Base-by-base conservation (phyloP, 2,113 vertebrate species). In the Melanostigma gelatinosum region DNA sequence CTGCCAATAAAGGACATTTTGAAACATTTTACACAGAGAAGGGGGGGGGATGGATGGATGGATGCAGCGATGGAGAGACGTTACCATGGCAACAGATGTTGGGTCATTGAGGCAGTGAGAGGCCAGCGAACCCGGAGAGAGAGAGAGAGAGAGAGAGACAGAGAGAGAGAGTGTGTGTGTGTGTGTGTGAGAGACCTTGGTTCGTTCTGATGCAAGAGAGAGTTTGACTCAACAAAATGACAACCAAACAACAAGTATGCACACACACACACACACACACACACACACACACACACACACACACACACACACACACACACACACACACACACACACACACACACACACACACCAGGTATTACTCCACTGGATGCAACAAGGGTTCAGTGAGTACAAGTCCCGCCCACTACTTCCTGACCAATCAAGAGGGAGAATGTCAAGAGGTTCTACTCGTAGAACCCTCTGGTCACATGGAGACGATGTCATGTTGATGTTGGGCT, bases 31-130 rank as follows among this genome's bases (percentile, higher is more conserved):
- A 32, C 6, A 11, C 11, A 32, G 38, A 29, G 64, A 13, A 22
- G 29, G 29, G 29, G 29, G 29, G 29, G 29, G 29, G 29, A n/a
- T n/a, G 73, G 66, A 68, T 60, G 72, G 82, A 81, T 72, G 29
- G 29, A 24, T 24, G 66, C 44, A 44, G 79, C 80, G 69, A 81
- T 40, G 40, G 64, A 46, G 40, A 79, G 52, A 78, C 0, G 44
- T 87, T 85, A 55, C 86, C 83, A 75, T 85, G 86, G 88, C 60
- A 90, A 93, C 90, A 77, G 74, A 66, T 88, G 88, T 18, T 61
- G 76, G 89, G 88, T 87, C 90, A 88, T 60, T 66, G 69, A 89
- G 84, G 79, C 66, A 27, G 70, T 36, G 66, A 83, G 77, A 79
- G 83, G 86, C 73, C 57, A 20, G 69, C 3, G 10, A 87, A 85